phyloP scores from a whole-genome alignment of 1,140 invertebrate genomes.

The Heliconius hewitsoni region DNA sequence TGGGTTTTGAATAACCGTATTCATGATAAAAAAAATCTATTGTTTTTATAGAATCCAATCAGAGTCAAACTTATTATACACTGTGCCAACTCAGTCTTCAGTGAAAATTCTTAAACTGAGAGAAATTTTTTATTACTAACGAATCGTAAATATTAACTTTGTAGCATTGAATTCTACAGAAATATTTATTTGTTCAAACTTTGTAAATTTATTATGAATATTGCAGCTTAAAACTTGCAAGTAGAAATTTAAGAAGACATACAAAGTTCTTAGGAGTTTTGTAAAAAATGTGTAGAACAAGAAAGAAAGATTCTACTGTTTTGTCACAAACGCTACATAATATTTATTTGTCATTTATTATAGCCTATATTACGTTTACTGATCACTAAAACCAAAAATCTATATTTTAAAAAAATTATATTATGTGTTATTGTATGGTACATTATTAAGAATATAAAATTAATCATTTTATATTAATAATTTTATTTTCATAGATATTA shows the following conservation, averaged over 20 bases:
- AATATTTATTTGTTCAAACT: conserved; percentile 10
- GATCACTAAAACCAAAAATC: no score
- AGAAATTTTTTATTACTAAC: not conserved
- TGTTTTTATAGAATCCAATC: not conserved
- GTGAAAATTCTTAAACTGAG: not conserved
- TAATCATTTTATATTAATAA: no score
- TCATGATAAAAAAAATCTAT: not conserved
- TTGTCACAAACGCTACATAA: no score
- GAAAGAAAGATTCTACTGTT: not conserved
- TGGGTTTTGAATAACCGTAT: no score
- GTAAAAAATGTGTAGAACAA: not conserved
- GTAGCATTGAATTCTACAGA: not conserved
- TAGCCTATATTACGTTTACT: no score
- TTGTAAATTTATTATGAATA: not conserved
- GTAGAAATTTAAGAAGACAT: not conserved
- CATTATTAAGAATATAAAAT: not conserved
- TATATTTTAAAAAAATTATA: no score
- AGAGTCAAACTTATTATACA: not conserved
- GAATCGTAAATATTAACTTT: conserved; percentile 4
- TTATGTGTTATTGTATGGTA: no score
- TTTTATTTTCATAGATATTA: not conserved
- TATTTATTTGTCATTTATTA: not conserved
- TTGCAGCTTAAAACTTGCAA: conserved; percentile 1
- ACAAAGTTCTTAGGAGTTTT: not conserved
- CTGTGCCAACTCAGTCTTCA: not conserved